Percentiles rank a stretch among this genome's conserved stretches.
phyloP scores from a whole-genome alignment of 2,113 vertebrate genomes.

The Rhagologus leucostigma region DNA sequence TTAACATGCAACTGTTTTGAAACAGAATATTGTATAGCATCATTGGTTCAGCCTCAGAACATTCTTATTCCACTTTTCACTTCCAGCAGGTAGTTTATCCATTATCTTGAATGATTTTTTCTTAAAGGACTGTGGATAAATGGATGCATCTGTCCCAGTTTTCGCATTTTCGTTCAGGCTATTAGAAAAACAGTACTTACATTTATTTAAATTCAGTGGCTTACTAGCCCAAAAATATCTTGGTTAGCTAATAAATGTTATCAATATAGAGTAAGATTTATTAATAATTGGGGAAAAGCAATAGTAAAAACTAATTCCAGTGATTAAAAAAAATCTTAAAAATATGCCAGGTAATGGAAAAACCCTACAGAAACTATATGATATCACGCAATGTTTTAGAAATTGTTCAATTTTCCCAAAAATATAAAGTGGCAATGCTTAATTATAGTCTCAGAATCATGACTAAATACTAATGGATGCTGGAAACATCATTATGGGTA shows the following conservation, averaged over 20 bases:
- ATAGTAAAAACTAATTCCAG: not conserved
- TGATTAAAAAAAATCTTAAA: not conserved
- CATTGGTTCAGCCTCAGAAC: not conserved
- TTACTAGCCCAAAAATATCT: not conserved
- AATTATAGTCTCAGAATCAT: not conserved
- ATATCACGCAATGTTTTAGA: not conserved
- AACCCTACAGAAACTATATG: rapidly evolving
- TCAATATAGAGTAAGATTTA: not conserved
- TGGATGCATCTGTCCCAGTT: not conserved
- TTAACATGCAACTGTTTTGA: not conserved
- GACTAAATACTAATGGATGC: not conserved
- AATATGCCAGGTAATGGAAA: not conserved
- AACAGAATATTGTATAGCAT: not conserved
- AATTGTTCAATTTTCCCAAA: not conserved
- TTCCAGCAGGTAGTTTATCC: not conserved
- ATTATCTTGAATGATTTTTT: not conserved
- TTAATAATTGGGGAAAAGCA: not conserved
- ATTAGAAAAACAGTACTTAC: not conserved
- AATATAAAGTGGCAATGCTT: not conserved
- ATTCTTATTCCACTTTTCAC: not conserved
- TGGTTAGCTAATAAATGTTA: not conserved
- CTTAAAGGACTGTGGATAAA: not conserved
- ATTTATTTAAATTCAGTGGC: not conserved
- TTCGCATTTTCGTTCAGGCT: not conserved
- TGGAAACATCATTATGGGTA: not conserved